Evolutionary conservation across 2,797 vertebrate species (phyloP).

Genomic region (Erithacus rubecula): DNA sequence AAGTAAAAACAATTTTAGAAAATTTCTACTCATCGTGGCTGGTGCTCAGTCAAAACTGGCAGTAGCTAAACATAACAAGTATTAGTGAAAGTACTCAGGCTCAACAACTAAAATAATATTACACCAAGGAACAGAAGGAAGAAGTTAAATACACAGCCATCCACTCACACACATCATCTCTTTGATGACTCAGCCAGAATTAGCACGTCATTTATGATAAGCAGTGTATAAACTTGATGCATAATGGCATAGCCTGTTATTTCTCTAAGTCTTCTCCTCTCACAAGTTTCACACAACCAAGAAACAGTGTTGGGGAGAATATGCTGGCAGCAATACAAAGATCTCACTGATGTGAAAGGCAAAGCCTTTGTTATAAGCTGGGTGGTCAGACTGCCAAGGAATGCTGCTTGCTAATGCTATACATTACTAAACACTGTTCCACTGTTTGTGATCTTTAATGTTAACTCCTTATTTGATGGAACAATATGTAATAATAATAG

Average conservation of each 20-base stretch:
- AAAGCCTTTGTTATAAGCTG: constrained; percentile 51
- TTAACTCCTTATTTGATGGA: neutral
- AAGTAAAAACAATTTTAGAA: neutral
- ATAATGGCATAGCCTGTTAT: constrained; percentile 17
- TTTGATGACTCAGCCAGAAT: neutral
- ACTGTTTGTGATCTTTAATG: neutral
- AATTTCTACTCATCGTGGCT: neutral
- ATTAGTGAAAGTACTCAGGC: neutral
- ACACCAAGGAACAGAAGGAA: neutral
- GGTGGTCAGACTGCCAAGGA: constrained; percentile 38
- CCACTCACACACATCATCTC: neutral
- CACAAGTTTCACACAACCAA: constrained; percentile 39
- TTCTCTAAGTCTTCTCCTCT: constrained; percentile 39
- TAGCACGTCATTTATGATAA: constrained; percentile 17
- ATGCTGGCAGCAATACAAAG: constrained; percentile 57
- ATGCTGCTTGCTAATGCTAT: constrained; percentile 21
- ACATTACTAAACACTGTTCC: constrained; percentile 6
- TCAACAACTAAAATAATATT: constrained; percentile 33
- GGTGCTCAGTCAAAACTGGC: neutral
- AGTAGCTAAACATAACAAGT: neutral
- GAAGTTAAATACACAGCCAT: constrained; percentile 15
- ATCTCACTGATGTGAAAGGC: constrained; percentile 53
- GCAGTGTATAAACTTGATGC: neutral
- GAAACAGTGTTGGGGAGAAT: constrained; percentile 49
- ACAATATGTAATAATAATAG: neutral